Evolutionary conservation across 2,797 vertebrate species (phyloP).

Genomic region (Notoglanidium macrostoma): DNA sequence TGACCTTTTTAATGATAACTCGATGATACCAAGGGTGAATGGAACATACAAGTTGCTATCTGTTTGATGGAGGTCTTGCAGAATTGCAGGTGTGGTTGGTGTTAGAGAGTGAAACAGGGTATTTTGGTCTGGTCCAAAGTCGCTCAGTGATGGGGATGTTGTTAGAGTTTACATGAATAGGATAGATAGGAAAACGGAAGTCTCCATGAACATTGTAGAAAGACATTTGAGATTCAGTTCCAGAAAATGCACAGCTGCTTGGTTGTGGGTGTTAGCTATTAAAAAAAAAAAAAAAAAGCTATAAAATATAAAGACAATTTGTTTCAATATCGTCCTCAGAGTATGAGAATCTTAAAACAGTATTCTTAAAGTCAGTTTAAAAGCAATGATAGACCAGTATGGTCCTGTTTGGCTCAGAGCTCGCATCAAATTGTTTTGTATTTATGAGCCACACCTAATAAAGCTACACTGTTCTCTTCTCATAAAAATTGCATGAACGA

Average conservation of each 20-base stretch:
- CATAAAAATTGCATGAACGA: not conserved
- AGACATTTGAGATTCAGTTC: not conserved
- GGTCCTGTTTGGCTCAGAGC: not conserved
- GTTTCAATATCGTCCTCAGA: not conserved
- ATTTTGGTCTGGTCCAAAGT: constrained; percentile 61
- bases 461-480: not conserved
- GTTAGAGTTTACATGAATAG: constrained; percentile 10
- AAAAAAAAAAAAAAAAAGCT: not conserved
- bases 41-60: constrained; percentile 94
- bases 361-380: not conserved
- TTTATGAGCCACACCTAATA: not conserved
- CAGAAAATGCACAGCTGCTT: not conserved
- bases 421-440: not conserved
- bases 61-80: constrained; percentile 90
- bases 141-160: constrained; percentile 74
- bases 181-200: not conserved
- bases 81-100: constrained; percentile 78
- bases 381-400: not conserved
- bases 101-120: constrained; percentile 74
- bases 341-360: not conserved
- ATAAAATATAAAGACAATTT: not conserved
- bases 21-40: constrained; percentile 86
- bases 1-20: not conserved
- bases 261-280: not conserved
- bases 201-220: not conserved